phyloP scores from a whole-genome alignment of 2,888 invertebrate genomes.

The Augochlorella aurata region DNA sequence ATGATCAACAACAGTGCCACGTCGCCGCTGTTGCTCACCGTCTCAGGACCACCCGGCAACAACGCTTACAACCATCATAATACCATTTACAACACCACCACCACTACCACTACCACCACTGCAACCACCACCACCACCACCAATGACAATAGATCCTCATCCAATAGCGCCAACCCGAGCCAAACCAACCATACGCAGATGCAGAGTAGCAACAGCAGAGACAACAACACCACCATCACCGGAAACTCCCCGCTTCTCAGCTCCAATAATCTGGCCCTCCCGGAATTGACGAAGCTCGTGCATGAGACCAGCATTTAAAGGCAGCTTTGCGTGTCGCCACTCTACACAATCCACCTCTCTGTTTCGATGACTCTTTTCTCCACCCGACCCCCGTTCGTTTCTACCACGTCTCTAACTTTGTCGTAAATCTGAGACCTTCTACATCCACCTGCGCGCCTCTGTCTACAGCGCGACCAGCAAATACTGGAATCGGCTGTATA shows the following conservation, averaged over 20 bases:
- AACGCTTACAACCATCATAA: conserved; percentile 75
- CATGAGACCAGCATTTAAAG: conserved; percentile 88
- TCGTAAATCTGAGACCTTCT: neutral
- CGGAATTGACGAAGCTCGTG: conserved; percentile 86
- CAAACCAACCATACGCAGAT: conserved; percentile 69
- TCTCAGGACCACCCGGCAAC: conserved; percentile 75
- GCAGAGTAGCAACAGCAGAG: conserved; percentile 73
- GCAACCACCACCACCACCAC: conserved; percentile 47
- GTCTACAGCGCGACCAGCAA: neutral
- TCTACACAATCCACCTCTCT: conserved; percentile 17
- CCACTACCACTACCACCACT: conserved; percentile 1
- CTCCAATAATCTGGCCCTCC: conserved; percentile 82
- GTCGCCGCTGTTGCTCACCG: conserved; percentile 79
- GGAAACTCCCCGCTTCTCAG: conserved; percentile 76
- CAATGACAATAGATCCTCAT: conserved; percentile 70
- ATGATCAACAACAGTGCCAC: conserved; percentile 75
- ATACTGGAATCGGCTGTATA: neutral
- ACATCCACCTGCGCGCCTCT: neutral
- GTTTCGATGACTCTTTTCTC: neutral
- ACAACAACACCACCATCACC: conserved; percentile 63
- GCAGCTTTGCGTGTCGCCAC: conserved; percentile 58
- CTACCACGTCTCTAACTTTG: neutral
- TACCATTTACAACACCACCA: conserved; percentile 66
- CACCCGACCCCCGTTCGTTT: neutral
- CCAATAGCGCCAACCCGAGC: conserved; percentile 69